Conservation (phyloP, 2,797 vertebrate species). For the Anabas testudineus region DNA sequence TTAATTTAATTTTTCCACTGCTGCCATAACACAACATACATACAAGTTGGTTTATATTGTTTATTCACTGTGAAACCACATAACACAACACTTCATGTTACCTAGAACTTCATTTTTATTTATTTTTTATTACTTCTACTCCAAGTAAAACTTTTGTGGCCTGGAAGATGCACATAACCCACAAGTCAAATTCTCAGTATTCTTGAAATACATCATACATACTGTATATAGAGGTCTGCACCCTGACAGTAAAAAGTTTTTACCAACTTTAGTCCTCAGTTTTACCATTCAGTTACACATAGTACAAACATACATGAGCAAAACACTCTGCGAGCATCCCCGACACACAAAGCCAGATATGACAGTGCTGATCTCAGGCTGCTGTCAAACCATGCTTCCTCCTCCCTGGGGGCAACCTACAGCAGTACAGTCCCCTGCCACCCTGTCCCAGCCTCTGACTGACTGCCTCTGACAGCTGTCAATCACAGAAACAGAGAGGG, state of each 20-base stretch:
- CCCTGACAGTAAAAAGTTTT: background rate
- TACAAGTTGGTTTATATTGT: no score
- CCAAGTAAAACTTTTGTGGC: no score
- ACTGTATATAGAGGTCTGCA: no score
- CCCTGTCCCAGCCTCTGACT: constrained; percentile 1
- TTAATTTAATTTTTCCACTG: no score
- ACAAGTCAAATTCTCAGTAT: no score
- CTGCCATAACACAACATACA: no score
- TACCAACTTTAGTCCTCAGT: background rate
- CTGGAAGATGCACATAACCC: no score
- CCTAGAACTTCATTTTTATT: no score
- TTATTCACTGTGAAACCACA: no score
- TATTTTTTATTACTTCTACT: no score
- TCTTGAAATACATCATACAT: no score
- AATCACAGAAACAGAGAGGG: constrained; percentile 51
- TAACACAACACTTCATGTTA: no score
- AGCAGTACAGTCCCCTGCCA: constrained; percentile 14
- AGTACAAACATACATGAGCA: background rate
- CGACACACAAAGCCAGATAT: constrained; percentile 7
- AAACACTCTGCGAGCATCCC: background rate
- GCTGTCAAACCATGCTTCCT: constrained; percentile 20
- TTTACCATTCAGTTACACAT: background rate
- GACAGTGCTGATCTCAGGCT: constrained; percentile 38
- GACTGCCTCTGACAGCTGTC: constrained; percentile 59
- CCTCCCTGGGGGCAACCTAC: background rate